phyloP scores from a whole-genome alignment of 2,888 invertebrate genomes.

The Barypeithes pellucidus region DNA sequence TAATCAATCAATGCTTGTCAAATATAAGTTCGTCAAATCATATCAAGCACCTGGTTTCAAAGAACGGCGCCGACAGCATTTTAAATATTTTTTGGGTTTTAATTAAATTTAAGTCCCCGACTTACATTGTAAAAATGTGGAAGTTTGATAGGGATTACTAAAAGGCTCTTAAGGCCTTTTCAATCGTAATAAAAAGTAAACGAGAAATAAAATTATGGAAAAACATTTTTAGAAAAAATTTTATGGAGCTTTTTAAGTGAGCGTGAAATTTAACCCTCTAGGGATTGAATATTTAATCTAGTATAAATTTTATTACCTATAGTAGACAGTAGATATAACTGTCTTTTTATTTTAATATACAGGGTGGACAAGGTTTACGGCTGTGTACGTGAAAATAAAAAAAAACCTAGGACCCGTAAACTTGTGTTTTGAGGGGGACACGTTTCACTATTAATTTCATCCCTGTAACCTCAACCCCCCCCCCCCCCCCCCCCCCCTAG shows the following conservation, averaged over 20 bases:
- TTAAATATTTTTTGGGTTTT: slow-evolving; percentile 8
- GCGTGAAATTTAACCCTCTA: background rate
- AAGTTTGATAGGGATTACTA: slow-evolving; percentile 1
- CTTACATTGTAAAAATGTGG: slow-evolving; percentile 1
- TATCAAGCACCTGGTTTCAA: slow-evolving; percentile 34
- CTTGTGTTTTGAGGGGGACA: too few species aligned
- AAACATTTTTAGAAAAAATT: background rate
- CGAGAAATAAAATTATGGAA: background rate
- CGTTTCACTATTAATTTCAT: too few species aligned
- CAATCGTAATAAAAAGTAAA: slow-evolving; percentile 1
- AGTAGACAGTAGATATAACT: too few species aligned
- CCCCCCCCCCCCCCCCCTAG: too few species aligned
- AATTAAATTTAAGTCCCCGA: background rate
- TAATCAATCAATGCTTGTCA: slow-evolving; percentile 44
- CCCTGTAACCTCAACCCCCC: too few species aligned
- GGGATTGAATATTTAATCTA: too few species aligned
- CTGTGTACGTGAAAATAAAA: too few species aligned
- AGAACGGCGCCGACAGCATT: slow-evolving; percentile 9
- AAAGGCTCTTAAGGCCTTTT: slow-evolving; percentile 2
- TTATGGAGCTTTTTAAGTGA: background rate
- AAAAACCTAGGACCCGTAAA: too few species aligned
- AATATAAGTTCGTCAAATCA: slow-evolving; percentile 31
- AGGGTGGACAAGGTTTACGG: too few species aligned
- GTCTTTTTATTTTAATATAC: too few species aligned
- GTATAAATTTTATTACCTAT: too few species aligned